Base-by-base conservation (phyloP, 1,140 invertebrate species). In the Zeugodacus cucurbitae region DNA sequence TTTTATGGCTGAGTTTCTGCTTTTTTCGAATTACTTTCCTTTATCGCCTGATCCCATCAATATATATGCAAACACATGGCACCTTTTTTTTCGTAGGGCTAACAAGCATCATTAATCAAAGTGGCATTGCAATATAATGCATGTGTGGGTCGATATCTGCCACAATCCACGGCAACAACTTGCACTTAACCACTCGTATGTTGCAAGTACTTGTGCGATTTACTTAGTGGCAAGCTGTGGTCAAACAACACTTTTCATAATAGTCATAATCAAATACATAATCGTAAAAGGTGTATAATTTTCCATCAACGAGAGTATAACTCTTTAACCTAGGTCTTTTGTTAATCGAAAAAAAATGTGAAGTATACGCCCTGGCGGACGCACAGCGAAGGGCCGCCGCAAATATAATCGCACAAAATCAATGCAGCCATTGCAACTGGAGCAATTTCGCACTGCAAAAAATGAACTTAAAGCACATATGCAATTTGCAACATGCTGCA, bases 321-420 rank as follows among this genome's bases (percentile, higher is more conserved):
- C 29, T 14, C 20, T 8, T 8, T 3, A n/a, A 67, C 26, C 34
- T 67, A 10, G 59, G 6, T 64, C 29, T 22, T 22, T 74, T 26
- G 4, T 17, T 44, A 74, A 44, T 8, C 20, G 2, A 48, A 14
- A 48, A 54, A 82, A 48, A n/a, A n/a, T n/a, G 67, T 74, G 2
- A 29, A 54, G 74, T 82, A 82, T 82, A 82, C 74, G 74, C 74
- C 74, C 22, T 48, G 44, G n/a, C n/a, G n/a, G 26, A 1, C 22
- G 22, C 11, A 32, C 20, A 14, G 41, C n/a, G 4, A 48, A 11
- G 8, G 6, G 22, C 32, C 26, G 41, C 20, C 34, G 1, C 48
- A 82, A 82, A 82, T n/a, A 54, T 82, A 48, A 82, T 82, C 74
- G 74, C 74, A 82, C 41, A 82, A 82, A 54, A 82, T 82, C 74